Base-by-base conservation (phyloP, 1,140 invertebrate genomes). In the Lutraria rhynchaena region DNA sequence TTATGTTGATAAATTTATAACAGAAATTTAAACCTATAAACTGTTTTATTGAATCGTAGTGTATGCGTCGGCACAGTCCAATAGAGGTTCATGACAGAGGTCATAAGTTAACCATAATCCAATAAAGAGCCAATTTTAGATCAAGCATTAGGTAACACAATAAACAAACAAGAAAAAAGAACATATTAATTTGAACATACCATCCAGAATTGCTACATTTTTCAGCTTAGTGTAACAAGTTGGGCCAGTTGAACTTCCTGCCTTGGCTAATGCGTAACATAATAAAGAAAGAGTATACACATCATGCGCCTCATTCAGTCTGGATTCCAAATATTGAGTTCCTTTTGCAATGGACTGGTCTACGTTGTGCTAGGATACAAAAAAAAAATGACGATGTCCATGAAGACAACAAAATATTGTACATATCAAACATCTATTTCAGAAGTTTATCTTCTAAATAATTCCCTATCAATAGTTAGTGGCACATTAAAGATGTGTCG, bases 271-370 rank as follows among this genome's bases (percentile, higher is more conserved):
- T 55, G 49, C 49, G 37, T 69, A 69, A 17, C 49, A 61, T 58
- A 44, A 22, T 29, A 71, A 65, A 5, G 70, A 35, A 4, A 61
- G 19, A 29, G 46, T 46, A 1, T 37, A 71, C 13, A 61, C 60
- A 4, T 67, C 69, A 22, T 60, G 44, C 22, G 61, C 57, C 24
- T 41, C 33, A 17, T 49, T 53, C 1, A 74, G 58, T 11, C 33
- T 41, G 19, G 58, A 55, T 27, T 73, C 70, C 5, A 81, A 19
- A 53, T 65, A 73, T 3, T 33, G 19, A 13, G 41, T 49, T 35
- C 65, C 69, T 63, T 46, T 81, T 0, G 58, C 19, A 0, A 76
- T 60, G 19, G 86, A 29, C 15, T 60, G 5, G 1, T 33, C 19
- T 35, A 4, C 9, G 17, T 35, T n/a, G 27, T 3, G 4, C 7